These are phyloP conservation scores for Kryptolebias marmoratus DNA, from an alignment of 2,113 vertebrate genomes.

Conservation along the genomic window DNA sequence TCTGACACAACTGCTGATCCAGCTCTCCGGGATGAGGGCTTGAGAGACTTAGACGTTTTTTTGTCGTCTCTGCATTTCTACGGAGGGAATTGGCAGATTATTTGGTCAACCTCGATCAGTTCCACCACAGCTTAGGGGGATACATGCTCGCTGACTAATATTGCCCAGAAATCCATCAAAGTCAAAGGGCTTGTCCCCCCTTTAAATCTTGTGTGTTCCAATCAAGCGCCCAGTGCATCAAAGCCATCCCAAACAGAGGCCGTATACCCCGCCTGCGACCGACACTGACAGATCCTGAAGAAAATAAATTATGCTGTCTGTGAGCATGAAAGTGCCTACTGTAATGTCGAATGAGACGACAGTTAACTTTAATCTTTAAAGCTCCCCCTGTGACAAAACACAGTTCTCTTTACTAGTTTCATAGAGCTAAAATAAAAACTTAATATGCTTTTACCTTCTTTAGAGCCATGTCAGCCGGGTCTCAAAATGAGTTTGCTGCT, in stretches of 20 bases:
- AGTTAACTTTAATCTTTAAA: slow-evolving; percentile 64
- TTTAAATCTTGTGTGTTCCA: slow-evolving; percentile 60
- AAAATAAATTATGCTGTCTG: slow-evolving; percentile 66
- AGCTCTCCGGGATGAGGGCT: slow-evolving; percentile 77
- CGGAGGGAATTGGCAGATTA: slow-evolving; percentile 82
- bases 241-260: slow-evolving; percentile 60
- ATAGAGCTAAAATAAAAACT: slow-evolving; percentile 53
- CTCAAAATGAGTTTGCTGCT: slow-evolving; percentile 13
- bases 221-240: slow-evolving; percentile 61
- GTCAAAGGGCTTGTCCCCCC: slow-evolving; percentile 70
- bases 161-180: slow-evolving; percentile 78
- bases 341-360: slow-evolving; percentile 54
- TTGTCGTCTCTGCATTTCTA: slow-evolving; percentile 78
- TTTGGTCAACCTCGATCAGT: slow-evolving; percentile 83
- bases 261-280: slow-evolving; percentile 26
- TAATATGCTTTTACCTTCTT: slow-evolving; percentile 48
- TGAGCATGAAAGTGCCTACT: slow-evolving; percentile 61
- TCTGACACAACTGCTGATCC: slow-evolving; percentile 79
- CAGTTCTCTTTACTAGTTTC: slow-evolving; percentile 58
- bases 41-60: slow-evolving; percentile 76
- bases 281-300: slow-evolving; percentile 47
- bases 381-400: slow-evolving; percentile 43
- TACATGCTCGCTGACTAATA: slow-evolving; percentile 76
- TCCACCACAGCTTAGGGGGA: slow-evolving; percentile 80
- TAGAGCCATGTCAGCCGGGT: slow-evolving; percentile 35